These are phyloP conservation scores for Cloeon dipterum DNA, from an alignment of 2,888 invertebrate species.

Conservation along the genomic window DNA sequence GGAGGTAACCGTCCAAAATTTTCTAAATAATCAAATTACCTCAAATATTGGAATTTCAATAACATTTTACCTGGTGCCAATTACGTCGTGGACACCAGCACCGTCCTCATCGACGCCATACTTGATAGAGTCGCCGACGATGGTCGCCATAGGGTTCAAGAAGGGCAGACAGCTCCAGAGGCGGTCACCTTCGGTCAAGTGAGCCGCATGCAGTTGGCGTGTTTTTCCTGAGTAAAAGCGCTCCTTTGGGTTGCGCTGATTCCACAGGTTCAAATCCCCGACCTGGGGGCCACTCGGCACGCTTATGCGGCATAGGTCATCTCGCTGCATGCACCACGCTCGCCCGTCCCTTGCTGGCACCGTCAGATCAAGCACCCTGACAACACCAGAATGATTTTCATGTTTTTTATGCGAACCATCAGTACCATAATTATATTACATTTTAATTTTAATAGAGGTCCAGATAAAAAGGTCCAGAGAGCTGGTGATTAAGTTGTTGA, in stretches of 20 bases:
- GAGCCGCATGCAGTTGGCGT: constrained; percentile 21
- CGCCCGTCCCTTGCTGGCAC: constrained; percentile 19
- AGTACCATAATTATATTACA: too few relatives aligned
- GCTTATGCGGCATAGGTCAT: constrained; percentile 21
- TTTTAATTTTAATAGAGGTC: too few relatives aligned
- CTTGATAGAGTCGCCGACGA: constrained; percentile 21
- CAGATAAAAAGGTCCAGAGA: too few relatives aligned
- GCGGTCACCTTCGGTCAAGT: constrained; percentile 21
- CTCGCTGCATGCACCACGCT: constrained; percentile 19
- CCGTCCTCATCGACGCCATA: constrained; percentile 25
- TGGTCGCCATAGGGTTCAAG: constrained; percentile 22
- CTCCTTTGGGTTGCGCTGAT: constrained; percentile 20
- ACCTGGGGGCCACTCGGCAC: constrained; percentile 22
- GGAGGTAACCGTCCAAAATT: too few relatives aligned
- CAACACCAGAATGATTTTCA: too few relatives aligned
- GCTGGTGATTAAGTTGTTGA: too few relatives aligned
- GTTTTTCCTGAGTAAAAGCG: constrained; percentile 24
- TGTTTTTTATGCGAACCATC: too few relatives aligned
- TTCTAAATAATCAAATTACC: too few relatives aligned
- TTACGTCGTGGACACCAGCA: constrained; percentile 22
- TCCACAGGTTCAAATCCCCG: constrained; percentile 24
- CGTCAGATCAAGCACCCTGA: constrained; percentile 9
- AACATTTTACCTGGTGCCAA: constrained; percentile 16
- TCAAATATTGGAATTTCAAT: too few relatives aligned
- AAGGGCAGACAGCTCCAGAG: constrained; percentile 24